phyloP scores from a whole-genome alignment of 2,113 vertebrate genomes.

The Odobenus rosmarus region DNA sequence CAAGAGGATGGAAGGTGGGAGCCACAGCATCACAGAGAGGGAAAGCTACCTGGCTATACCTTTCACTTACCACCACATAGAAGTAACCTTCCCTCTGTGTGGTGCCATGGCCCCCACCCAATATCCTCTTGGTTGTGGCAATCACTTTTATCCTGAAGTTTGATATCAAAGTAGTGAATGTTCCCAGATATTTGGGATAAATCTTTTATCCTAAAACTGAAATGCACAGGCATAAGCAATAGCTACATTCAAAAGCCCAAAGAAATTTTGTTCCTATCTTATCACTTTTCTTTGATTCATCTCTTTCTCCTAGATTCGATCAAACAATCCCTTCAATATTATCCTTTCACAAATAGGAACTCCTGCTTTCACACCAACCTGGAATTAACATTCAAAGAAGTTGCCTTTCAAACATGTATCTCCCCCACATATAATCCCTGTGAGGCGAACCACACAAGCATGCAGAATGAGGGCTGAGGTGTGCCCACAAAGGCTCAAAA shows the following conservation, averaged over 20 bases:
- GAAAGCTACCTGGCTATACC: neutral
- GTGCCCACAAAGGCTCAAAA: neutral
- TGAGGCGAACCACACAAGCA: neutral
- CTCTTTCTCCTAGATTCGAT: neutral
- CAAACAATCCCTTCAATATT: neutral
- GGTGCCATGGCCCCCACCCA: neutral
- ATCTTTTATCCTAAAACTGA: neutral
- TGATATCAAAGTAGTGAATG: neutral
- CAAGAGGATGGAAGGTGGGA: neutral
- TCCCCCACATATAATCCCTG: accelerated
- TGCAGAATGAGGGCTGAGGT: neutral
- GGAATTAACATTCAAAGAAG: neutral
- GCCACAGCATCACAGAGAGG: accelerated
- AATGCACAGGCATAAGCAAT: neutral
- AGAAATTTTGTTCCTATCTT: neutral
- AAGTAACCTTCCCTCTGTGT: neutral
- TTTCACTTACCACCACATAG: neutral
- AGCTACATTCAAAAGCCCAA: neutral
- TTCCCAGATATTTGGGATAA: neutral
- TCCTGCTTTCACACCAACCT: neutral
- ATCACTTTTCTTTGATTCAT: neutral
- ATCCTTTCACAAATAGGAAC: neutral
- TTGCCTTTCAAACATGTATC: neutral
- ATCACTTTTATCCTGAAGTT: neutral
- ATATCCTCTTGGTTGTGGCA: neutral